Evolutionary conservation across 2,888 invertebrate species (phyloP), one percentile per base, ranked within the genome.

Genomic region (Thereva unica): DNA sequence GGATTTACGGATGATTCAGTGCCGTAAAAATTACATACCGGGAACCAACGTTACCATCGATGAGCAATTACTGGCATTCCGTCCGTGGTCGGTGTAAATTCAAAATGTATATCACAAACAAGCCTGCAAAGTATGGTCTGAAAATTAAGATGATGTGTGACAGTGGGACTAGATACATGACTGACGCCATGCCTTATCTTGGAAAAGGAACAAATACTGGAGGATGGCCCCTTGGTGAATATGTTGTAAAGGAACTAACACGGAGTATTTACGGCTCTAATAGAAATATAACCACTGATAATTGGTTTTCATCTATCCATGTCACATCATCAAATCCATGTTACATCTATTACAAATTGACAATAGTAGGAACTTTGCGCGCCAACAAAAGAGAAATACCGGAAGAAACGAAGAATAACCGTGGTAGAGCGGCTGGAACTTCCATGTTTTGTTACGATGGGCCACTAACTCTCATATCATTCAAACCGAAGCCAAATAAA

Each of bases 61-160:
- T 66, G 69, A 71, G 50, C 68, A 71, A 41, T 63, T 71, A 45
- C 50, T 70, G 10, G 61, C 55, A 8, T 70, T 68, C 50, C 44
- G 68, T 2, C n/a, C n/a, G n/a, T n/a, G 70, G 68, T n/a, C n/a
- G n/a, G n/a, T n/a, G n/a, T n/a, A n/a, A n/a, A n/a, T n/a, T n/a
- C n/a, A n/a, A n/a, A n/a, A n/a, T n/a, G 55, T 68, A 59, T 23
- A 70, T 70, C 9, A 67, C 67, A 9, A 67, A 52, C 12, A 68
- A 69, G 50, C 66, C 67, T 10, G 53, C 44, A 10, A 71, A 69
- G 53, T 70, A 70, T 53, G 70, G 68, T 3, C 53, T 68, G 9
- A 67, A 68, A 70, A 64, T 68, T 34, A 34, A 40, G 12, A 67
- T 70, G 68, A 67, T 70, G 42, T 68, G 69, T 44, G 63, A 69